Percentiles rank a stretch among this genome's conserved stretches.
Conservation (phyloP, 2,888 invertebrate genomes). For the Drosophila emarginata region DNA sequence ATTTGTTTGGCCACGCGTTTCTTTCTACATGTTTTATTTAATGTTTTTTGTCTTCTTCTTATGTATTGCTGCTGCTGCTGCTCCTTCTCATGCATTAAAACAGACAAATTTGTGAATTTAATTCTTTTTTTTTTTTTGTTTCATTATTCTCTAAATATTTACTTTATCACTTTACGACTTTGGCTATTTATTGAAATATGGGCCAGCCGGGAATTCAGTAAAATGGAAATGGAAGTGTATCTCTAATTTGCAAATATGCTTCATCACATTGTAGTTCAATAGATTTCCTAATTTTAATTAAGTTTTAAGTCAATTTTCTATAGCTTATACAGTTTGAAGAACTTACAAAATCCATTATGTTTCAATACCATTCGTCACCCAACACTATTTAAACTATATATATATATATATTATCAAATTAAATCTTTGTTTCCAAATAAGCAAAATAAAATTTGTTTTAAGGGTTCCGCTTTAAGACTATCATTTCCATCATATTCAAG, state of each 20-base stretch:
- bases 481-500: too few relatives aligned
- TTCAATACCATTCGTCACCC: too few relatives aligned
- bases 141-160: constrained; percentile 74
- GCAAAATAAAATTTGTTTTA: too few relatives aligned
- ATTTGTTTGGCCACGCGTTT: constrained; percentile 4
- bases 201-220: not conserved
- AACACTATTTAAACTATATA: too few relatives aligned
- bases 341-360: too few relatives aligned
- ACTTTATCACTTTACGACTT: constrained; percentile 31
- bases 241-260: not conserved
- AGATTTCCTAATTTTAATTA: not conserved
- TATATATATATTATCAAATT: too few relatives aligned
- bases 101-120: not conserved
- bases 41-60: not conserved
- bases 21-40: constrained; percentile 11
- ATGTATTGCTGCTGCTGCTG: constrained; percentile 4
- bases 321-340: too few relatives aligned
- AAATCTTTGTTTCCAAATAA: too few relatives aligned
- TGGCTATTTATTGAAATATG: constrained; percentile 6
- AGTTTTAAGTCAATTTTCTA: too few relatives aligned
- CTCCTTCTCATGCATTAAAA: constrained; percentile 31
- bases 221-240: not conserved
- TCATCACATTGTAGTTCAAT: not conserved
- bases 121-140: not conserved
- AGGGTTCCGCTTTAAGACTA: too few relatives aligned